These are phyloP conservation scores for Drosophila dunni DNA, from an alignment of 1,140 invertebrate species.

Conservation along the genomic window DNA sequence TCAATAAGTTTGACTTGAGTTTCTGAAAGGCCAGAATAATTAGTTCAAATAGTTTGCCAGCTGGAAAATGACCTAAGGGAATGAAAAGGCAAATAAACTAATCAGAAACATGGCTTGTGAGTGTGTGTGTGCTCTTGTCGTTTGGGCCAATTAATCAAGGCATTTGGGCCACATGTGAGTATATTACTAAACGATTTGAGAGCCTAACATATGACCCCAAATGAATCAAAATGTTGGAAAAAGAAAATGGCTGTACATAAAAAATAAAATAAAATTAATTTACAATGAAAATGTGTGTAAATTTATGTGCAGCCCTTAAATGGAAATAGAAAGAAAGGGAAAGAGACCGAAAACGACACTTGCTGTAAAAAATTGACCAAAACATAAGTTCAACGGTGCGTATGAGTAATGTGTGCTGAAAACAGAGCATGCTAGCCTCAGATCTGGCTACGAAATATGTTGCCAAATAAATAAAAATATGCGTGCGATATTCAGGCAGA, in stretches of 20 bases:
- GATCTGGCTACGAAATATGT: conserved; percentile 66
- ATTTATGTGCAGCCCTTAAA: conserved; percentile 21
- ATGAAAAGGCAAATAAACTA: conserved; percentile 28
- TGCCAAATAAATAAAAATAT: conserved; percentile 69
- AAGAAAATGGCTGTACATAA: conserved; percentile 43
- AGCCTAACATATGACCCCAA: conserved; percentile 46
- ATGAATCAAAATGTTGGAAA: conserved; percentile 54
- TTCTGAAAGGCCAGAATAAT: conserved; percentile 47
- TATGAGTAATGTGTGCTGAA: conserved; percentile 44
- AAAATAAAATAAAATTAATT: conserved; percentile 64
- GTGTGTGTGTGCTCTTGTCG: conserved; percentile 29
- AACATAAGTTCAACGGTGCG: conserved; percentile 72
- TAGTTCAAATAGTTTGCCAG: conserved; percentile 19
- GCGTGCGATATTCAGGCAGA: conserved; percentile 16
- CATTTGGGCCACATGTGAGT: conserved; percentile 42
- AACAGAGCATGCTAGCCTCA: not conserved
- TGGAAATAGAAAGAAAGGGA: not conserved
- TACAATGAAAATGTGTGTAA: conserved; percentile 73
- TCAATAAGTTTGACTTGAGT: not conserved
- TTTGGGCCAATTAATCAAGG: conserved; percentile 57
- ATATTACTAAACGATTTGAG: conserved; percentile 14
- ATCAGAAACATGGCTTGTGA: conserved; percentile 41
- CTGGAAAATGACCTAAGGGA: not conserved
- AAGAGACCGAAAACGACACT: conserved; percentile 19
- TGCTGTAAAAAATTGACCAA: conserved; percentile 71